Base-by-base conservation (phyloP, 2,797 vertebrate species). In the Cirrhinus mrigala region DNA sequence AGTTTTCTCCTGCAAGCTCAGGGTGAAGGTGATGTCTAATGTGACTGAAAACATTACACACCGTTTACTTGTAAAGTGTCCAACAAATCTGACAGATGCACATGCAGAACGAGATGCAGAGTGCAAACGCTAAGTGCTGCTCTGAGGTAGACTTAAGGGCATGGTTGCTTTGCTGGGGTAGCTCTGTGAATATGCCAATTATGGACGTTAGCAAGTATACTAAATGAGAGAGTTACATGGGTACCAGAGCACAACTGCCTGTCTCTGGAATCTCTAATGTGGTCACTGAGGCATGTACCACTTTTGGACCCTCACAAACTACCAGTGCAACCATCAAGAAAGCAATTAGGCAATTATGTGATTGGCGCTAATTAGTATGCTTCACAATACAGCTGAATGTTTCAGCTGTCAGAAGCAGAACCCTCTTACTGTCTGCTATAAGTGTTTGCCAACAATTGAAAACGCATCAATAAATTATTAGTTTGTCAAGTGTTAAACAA, bases 271-370 rank as follows among this genome's bases (percentile, higher is more conserved):
- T 78, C 37, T 83, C 27, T 44, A 81, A 81, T 66, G 83, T 29
- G 54, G 46, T 20, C 81, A 85, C 12, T 54, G 73, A 87, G 29
- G 87, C 87, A 64, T 64, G 62, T 48, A 84, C 54, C 76, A 71
- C 82, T 81, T 87, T 82, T 77, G 78, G 69, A 87, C 68, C 60
- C 64, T 85, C 81, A 77, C 80, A 84, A 90, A 88, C 83, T 85
- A 85, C 62, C 83, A 68, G 24, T 58, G 76, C 50, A 64, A 50
- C 12, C 46, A 50, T 84, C 77, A 86, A 58, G 78, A 82, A 88
- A 82, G 77, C 81, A 88, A 89, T 89, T 87, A 88, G 66, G 78
- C 78, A 85, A 80, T 86, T 86, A 84, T 76, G n/a, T 87, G 87
- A 90, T 69, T 87, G 89, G 80, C 81, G 27, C 54, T 88, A 88